A percentile compares a stretch with the other conserved stretches of the same genome.
These are phyloP conservation scores for Zosterops japonicus DNA, from an alignment of 2,113 vertebrate species.

Conservation along the genomic window DNA sequence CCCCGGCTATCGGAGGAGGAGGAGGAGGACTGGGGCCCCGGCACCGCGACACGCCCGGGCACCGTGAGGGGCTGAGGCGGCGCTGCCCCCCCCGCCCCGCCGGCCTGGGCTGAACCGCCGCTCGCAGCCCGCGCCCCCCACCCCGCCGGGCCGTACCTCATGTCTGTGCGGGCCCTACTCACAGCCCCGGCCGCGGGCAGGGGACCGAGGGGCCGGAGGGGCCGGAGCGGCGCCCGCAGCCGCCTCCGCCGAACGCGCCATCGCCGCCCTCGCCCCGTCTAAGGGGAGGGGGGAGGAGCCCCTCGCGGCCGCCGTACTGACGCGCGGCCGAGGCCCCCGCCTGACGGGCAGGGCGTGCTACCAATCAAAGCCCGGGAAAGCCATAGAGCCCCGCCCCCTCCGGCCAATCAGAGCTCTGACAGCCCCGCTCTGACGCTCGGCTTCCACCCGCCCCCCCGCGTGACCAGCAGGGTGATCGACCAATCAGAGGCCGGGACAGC, in stretches of 20 bases:
- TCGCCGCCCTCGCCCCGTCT: slow-evolving; percentile 63
- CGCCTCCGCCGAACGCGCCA: slow-evolving; percentile 51
- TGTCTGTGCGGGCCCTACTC: slow-evolving; percentile 57
- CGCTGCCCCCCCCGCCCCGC: not conserved
- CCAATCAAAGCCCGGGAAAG: accelerated
- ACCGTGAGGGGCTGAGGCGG: not conserved
- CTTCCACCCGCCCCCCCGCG: not conserved
- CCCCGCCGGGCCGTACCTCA: slow-evolving; percentile 62
- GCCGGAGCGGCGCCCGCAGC: slow-evolving; percentile 48
- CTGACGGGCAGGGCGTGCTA: accelerated
- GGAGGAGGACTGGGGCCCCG: not conserved
- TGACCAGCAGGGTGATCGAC: accelerated
- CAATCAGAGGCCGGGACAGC: accelerated
- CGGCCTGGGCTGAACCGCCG: not conserved
- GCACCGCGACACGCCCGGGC: not conserved
- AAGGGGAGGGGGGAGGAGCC: not conserved
- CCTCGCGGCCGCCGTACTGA: slow-evolving; percentile 77
- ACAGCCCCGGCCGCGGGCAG: slow-evolving; percentile 28
- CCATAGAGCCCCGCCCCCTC: accelerated
- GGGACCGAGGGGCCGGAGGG: not conserved
- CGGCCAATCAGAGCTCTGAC: not conserved
- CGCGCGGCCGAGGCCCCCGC: not conserved
- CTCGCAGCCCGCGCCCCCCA: not conserved
- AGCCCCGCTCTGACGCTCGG: slow-evolving; percentile 10
- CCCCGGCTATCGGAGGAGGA: not conserved